phyloP scores from a whole-genome alignment of 2,113 vertebrate genomes.

The Pachyramphus minor region DNA sequence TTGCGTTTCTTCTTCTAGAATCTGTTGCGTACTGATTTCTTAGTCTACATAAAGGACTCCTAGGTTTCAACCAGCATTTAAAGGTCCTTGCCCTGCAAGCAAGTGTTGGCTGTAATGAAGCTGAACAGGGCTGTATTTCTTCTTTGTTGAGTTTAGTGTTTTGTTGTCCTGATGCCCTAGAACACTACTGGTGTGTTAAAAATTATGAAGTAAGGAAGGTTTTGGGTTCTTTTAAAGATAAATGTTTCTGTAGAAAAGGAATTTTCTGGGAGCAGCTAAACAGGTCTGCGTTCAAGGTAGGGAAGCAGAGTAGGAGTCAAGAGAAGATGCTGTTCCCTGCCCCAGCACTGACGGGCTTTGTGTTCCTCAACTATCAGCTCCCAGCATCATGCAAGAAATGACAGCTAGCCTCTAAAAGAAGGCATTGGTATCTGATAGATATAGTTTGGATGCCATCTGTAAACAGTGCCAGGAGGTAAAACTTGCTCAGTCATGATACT shows the following conservation, averaged over 20 bases:
- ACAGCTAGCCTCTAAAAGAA: background rate
- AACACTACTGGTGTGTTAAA: background rate
- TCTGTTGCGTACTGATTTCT: background rate
- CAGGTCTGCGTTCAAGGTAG: background rate
- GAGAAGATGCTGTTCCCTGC: background rate
- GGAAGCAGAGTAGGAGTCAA: background rate
- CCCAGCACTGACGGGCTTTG: background rate
- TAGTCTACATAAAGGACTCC: background rate
- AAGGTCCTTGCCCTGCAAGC: background rate
- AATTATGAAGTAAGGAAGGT: background rate
- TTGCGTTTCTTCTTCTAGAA: background rate
- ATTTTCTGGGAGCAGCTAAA: background rate
- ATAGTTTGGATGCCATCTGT: background rate
- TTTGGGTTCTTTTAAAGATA: background rate
- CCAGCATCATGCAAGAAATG: background rate
- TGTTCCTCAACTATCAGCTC: background rate
- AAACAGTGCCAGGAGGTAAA: background rate
- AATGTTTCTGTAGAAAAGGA: background rate
- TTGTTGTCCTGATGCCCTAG: background rate
- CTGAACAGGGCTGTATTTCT: background rate
- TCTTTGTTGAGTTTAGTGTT: background rate
- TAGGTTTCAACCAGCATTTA: background rate
- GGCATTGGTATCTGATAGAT: background rate
- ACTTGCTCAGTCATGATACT: background rate
- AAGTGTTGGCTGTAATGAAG: background rate